These are phyloP conservation scores for Rhingia rostrata DNA, from an alignment of 2,888 invertebrate genomes.

Conservation along the genomic window DNA sequence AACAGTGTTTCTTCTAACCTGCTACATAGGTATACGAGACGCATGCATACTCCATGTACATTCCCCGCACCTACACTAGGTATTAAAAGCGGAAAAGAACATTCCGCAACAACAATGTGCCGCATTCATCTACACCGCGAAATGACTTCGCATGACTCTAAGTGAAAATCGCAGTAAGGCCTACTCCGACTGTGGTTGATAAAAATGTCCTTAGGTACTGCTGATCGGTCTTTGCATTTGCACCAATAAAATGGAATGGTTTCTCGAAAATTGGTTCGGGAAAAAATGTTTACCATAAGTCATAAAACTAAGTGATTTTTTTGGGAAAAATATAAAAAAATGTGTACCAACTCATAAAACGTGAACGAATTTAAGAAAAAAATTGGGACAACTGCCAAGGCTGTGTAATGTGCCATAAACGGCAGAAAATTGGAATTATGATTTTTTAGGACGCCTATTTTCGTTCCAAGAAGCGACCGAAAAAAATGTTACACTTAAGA, in stretches of 20 bases:
- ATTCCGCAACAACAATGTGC: slow-evolving; percentile 25
- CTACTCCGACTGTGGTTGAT: neutral
- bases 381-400: slow-evolving; percentile 59
- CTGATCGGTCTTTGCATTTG: neutral
- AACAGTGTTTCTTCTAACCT: slow-evolving; percentile 59
- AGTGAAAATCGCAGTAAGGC: slow-evolving; percentile 13
- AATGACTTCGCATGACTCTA: neutral
- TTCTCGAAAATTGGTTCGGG: neutral
- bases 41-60: neutral
- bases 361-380: slow-evolving; percentile 48
- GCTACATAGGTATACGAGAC: neutral
- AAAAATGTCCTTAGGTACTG: neutral
- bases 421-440: neutral
- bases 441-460: slow-evolving; percentile 55
- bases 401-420: slow-evolving; percentile 22
- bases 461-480: slow-evolving; percentile 36
- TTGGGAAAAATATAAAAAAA: slow-evolving; percentile 27
- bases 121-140: slow-evolving; percentile 23
- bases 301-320: slow-evolving; percentile 44
- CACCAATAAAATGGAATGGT: neutral
- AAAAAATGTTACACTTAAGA: slow-evolving; percentile 62
- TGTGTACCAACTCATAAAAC: slow-evolving; percentile 23
- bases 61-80: slow-evolving; percentile 16
- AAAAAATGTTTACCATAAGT: slow-evolving; percentile 36
- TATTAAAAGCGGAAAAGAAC: neutral